Evolutionary conservation across 2,113 vertebrate genomes (phyloP).

Genomic region (Origma solitaria): DNA sequence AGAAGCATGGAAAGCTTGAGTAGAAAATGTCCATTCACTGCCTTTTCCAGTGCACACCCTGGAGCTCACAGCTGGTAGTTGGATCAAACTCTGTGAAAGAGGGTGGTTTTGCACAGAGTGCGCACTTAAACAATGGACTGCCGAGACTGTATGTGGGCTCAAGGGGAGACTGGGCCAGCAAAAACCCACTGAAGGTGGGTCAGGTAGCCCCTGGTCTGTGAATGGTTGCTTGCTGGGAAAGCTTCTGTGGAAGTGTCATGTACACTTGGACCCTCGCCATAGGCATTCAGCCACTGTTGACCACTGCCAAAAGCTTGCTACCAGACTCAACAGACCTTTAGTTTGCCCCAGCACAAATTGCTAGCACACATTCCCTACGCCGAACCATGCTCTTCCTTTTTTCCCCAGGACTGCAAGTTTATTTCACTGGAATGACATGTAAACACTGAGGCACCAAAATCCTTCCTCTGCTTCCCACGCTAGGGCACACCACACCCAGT

Average conservation of each 20-base stretch:
- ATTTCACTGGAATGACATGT: background rate
- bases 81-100: background rate
- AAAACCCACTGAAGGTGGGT: background rate
- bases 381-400: background rate
- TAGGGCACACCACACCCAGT: background rate
- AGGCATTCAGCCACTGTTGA: background rate
- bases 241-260: accelerated
- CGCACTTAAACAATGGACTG: background rate
- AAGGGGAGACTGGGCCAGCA: background rate
- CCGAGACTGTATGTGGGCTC: background rate
- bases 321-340: background rate
- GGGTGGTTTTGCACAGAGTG: background rate
- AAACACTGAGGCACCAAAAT: background rate
- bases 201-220: background rate
- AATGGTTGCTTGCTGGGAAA: background rate
- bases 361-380: accelerated
- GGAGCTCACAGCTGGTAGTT: accelerated
- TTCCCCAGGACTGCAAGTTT: background rate
- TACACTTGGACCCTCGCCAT: background rate
- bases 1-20: background rate
- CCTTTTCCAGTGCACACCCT: background rate
- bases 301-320: background rate
- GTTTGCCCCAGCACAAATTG: background rate
- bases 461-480: background rate
- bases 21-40: background rate